Evolutionary conservation across 2,888 invertebrate genomes (phyloP), one percentile per base, ranked within the genome.

Genomic region (Oscheius sp.): DNA sequence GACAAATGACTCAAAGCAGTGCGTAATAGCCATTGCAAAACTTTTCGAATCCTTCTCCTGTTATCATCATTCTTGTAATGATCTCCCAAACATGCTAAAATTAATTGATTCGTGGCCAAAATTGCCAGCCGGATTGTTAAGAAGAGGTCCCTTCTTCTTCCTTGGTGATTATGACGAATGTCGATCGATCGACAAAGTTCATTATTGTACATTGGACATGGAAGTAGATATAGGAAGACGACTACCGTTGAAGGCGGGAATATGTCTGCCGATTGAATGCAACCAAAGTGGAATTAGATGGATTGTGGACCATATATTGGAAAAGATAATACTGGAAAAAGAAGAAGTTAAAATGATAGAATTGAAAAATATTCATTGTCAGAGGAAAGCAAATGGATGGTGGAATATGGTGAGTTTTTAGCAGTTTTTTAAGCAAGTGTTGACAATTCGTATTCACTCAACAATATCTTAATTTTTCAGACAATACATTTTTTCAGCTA

Each of bases 81-180:
- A 26, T 17, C 6, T 49, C 3, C 49, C 49, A 49, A 41, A 17
- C 12, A 14, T 17, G 30, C 26, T 45, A 9, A 65, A 66, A 62
- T 41, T 77, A 1, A 44, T 75, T 22, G 77, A 77, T 63, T 62
- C 75, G 3, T 70, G 75, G 44, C 75, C 75, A 22, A 70, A 70
- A 14, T 69, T 72, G 38, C 75, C 75, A 22, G 36, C 72, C 3
- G 77, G 77, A 38, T 47, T 77, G 12, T 2, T 59, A 1, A 32
- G 75, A 22, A 64, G 66, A 24, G 80, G 80, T n/a, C 80, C 78
- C 5, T 78, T 78, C 71, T 77, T 76, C 59, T 59, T 80, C 14
- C 54, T 80, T 22, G 80, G 78, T 8, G 77, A 80, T 45, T 80
- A 68, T 50, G 80, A 80, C 22, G 64, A 66, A 22, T 80, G 80